A percentile compares a stretch with the other conserved stretches of the same genome.
phyloP scores from a whole-genome alignment of 2,888 invertebrate genomes.

The Cheilosia grossa region DNA sequence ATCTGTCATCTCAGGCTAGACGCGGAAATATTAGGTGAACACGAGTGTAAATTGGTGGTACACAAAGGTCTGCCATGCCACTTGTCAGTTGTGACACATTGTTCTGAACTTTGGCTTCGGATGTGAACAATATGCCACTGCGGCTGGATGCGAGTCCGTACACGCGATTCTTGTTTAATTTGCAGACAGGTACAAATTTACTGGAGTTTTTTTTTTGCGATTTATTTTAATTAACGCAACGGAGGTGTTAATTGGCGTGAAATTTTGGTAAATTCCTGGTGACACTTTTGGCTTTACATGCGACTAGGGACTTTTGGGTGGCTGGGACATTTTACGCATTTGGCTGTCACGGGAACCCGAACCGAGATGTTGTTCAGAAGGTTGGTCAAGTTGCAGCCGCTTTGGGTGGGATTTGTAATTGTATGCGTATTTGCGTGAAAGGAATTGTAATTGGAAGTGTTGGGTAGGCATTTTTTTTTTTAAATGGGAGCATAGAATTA shows the following conservation, averaged over 20 bases:
- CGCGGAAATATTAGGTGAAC: background rate
- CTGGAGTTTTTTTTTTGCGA: conserved; percentile 63
- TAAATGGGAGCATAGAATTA: no score
- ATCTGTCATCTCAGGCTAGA: background rate
- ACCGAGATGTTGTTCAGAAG: conserved; percentile 23
- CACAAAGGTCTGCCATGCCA: background rate
- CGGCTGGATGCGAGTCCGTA: conserved; percentile 18
- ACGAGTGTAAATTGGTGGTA: background rate
- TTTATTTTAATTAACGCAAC: conserved; percentile 75
- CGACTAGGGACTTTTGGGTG: conserved; percentile 70
- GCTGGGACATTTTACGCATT: conserved; percentile 65
- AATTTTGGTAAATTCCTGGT: conserved; percentile 68
- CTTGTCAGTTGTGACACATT: conserved; percentile 31
- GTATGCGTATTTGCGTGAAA: background rate
- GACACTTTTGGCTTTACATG: conserved; percentile 70
- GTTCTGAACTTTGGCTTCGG: background rate
- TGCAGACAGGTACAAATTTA: conserved; percentile 72
- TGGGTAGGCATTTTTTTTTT: no score
- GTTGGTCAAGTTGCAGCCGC: conserved; percentile 3
- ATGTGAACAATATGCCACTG: conserved; percentile 38
- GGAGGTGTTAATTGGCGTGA: conserved; percentile 74
- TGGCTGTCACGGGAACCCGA: conserved; percentile 47
- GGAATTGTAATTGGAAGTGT: no score
- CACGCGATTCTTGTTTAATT: conserved; percentile 50
- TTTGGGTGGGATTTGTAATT: conserved; percentile 9